Percentiles rank a stretch among this genome's conserved stretches.
Evolutionary conservation across 1,140 invertebrate genomes (phyloP).

Genomic region (Ericerus pela): DNA sequence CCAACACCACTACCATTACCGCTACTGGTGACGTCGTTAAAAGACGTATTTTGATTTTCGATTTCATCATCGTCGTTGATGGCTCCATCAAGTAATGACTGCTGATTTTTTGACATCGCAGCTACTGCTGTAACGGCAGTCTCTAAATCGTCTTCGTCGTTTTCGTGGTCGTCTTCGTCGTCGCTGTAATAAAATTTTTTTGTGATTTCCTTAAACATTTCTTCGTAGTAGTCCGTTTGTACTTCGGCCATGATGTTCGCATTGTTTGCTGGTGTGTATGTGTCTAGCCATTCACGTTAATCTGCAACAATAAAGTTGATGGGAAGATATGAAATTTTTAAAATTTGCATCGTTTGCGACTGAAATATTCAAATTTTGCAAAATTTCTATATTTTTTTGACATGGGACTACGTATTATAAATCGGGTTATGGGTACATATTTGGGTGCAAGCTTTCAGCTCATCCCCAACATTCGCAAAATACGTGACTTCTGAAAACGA

Average conservation of each 20-base stretch:
- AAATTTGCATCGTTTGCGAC: no score
- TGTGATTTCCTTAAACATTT: constrained; percentile 76
- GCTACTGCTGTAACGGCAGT: constrained; percentile 51
- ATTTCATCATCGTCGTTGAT: constrained; percentile 36
- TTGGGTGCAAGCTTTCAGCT: no score
- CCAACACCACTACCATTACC: not conserved
- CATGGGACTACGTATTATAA: no score
- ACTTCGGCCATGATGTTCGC: constrained; percentile 17
- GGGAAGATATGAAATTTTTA: no score
- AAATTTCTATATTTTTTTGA: no score
- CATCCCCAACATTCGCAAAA: no score
- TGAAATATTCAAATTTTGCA: no score
- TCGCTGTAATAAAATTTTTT: constrained; percentile 78
- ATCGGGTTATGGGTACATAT: no score
- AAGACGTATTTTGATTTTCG: constrained; percentile 14
- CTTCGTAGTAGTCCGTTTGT: constrained; percentile 46
- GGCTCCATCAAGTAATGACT: no score
- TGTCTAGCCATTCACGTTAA: not conserved
- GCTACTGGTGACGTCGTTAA: not conserved
- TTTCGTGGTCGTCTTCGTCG: constrained; percentile 35
- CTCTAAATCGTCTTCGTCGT: constrained; percentile 44
- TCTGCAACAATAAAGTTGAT: not conserved
- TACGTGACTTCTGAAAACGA: no score
- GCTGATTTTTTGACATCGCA: constrained; percentile 47
- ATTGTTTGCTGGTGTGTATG: not conserved